A percentile compares a stretch with the other conserved stretches of the same genome.
phyloP scores from a whole-genome alignment of 2,888 invertebrate species.

The Arrhopalites spinosus region DNA sequence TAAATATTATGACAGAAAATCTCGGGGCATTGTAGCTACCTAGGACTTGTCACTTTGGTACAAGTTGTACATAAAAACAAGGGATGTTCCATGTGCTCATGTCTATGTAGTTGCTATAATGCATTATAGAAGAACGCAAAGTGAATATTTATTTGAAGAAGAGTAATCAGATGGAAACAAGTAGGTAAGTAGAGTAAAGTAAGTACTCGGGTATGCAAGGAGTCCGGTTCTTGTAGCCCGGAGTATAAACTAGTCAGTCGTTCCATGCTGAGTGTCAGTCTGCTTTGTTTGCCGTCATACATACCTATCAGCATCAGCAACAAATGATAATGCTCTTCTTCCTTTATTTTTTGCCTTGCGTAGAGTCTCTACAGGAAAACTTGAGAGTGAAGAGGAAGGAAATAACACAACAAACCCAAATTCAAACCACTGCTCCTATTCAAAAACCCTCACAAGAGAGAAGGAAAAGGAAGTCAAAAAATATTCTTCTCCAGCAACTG shows the following conservation, averaged over 20 bases:
- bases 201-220: constrained; percentile 3
- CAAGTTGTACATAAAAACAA: not conserved
- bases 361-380: not conserved
- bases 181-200: constrained; percentile 1
- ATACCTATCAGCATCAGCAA: not conserved
- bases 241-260: constrained; percentile 7
- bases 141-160: constrained; percentile 16
- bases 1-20: too few species aligned
- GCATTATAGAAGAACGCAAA: constrained; percentile 21
- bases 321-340: not conserved
- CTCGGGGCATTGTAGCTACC: too few species aligned
- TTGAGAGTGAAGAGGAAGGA: not conserved
- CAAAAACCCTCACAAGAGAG: not conserved
- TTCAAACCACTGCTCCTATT: not conserved
- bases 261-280: constrained; percentile 9
- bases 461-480: constrained; percentile 13
- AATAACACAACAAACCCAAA: constrained; percentile 10
- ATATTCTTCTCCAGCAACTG: constrained; percentile 31
- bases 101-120: constrained; percentile 14
- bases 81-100: not conserved
- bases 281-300: constrained; percentile 4
- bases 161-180: not conserved
- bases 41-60: not conserved
- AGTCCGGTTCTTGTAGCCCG: not conserved
- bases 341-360: not conserved